Evolutionary conservation across 2,113 vertebrate genomes (phyloP).

Genomic region (Amblyornis subalaris): DNA sequence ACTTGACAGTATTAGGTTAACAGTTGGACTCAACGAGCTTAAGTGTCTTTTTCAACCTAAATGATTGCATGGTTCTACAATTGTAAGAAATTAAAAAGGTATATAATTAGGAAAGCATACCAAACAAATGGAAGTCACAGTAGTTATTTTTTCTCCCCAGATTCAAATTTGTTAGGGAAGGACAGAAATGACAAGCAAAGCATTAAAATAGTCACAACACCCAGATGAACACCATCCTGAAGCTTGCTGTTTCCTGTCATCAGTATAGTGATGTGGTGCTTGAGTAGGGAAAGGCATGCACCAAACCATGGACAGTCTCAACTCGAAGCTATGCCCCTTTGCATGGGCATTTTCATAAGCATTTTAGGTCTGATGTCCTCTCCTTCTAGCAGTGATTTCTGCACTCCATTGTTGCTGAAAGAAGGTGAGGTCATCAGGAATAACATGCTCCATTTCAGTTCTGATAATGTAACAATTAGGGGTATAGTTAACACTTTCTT

Average conservation of each 20-base stretch:
- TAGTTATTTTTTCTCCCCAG: fast-evolving
- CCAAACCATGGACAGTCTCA: neutral
- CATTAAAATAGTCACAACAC: neutral
- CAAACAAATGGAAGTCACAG: neutral
- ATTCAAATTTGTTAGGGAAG: neutral
- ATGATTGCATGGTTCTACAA: neutral
- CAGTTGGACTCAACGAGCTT: neutral
- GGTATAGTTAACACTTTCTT: neutral
- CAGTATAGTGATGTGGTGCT: neutral
- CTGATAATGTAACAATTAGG: neutral
- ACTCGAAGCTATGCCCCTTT: neutral
- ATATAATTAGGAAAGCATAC: neutral
- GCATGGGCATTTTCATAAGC: neutral
- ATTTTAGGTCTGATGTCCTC: neutral
- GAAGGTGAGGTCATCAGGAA: neutral
- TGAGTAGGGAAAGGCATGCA: fast-evolving
- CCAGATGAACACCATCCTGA: neutral
- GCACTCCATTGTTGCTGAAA: neutral
- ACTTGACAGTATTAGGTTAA: neutral
- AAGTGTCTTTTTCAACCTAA: neutral
- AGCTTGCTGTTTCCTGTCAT: neutral
- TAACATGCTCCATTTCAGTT: neutral
- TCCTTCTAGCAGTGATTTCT: neutral
- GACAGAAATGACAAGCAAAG: neutral
- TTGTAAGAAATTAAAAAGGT: neutral